Percentiles rank a stretch among this genome's conserved stretches.
Conservation (phyloP, 2,797 vertebrate species). For the Aselliscus stoliczkanus region DNA sequence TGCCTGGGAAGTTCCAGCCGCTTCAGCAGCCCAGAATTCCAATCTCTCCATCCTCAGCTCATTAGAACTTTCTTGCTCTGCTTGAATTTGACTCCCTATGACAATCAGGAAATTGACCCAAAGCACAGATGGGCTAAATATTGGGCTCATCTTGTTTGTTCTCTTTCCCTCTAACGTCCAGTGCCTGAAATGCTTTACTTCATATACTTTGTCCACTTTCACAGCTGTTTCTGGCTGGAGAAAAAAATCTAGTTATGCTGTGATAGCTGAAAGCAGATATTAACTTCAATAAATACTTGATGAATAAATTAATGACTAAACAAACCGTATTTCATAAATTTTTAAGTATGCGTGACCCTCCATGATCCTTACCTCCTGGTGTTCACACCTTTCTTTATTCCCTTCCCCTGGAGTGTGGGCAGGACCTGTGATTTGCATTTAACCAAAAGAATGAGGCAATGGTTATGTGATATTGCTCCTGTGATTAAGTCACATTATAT, state of each 20-base stretch:
- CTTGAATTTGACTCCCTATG: background rate
- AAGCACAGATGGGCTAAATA: background rate
- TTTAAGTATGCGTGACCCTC: background rate
- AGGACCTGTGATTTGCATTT: background rate
- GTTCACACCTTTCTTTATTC: background rate
- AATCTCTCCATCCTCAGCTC: background rate
- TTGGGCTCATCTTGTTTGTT: background rate
- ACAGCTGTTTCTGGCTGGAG: background rate
- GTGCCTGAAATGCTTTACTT: background rate
- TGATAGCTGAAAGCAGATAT: background rate
- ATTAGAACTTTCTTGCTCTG: background rate
- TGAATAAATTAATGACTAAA: background rate
- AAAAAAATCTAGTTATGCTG: background rate
- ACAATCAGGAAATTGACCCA: background rate
- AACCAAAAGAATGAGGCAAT: background rate
- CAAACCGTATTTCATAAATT: background rate
- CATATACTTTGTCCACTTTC: background rate
- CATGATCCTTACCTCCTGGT: background rate
- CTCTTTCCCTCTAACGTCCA: background rate
- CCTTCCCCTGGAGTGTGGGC: background rate
- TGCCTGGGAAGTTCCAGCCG: background rate
- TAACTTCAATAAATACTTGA: slow-evolving; percentile 29
- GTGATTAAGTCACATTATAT: background rate
- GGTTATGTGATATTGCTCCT: background rate
- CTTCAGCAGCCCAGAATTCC: background rate